Evolutionary conservation across 1,140 invertebrate species (phyloP), one percentile per base, ranked within the genome.

Genomic region (Anastrepha obliqua): DNA sequence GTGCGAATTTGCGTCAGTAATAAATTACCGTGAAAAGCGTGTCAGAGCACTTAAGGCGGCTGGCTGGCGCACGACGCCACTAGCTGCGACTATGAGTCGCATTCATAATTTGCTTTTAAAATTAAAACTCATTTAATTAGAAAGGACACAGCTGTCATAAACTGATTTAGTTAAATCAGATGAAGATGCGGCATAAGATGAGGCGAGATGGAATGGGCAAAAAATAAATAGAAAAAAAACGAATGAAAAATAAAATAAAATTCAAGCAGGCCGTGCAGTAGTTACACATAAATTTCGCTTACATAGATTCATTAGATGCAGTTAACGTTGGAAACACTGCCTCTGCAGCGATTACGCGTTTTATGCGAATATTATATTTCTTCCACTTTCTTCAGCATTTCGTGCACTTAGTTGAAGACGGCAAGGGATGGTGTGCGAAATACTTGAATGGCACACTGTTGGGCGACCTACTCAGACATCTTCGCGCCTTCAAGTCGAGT

Each of bases 41-140:
- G 74, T 81, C 74, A 81, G 47, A 81, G 74, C 74, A 81, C 74
- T 81, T 81, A 81, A 58, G 42, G 51, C n/a, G 74, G 9, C 74
- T 51, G 47, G n/a, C 47, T 55, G 17, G 5, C 13, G 51, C 47
- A 11, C 17, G 47, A 15, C 17, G 17, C 17, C 74, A 55, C 29
- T 29, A 29, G 29, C 29, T 29, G 29, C 29, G 29, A 20, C 74
- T 81, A 29, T n/a, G 42, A 81, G 44, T 81, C 55, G 74, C 74
- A 81, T 81, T 81, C 74, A 55, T 55, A 81, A 81, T 81, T 81
- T 81, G 74, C 44, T 55, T 51, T 74, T 81, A 55, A 81, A 44
- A 81, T 81, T 81, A 81, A 81, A 81, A 81, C 51, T 81, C 74
- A 81, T 81, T 81, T 81, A 81, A 81, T 81, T 81, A 81, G 44